Base-by-base conservation (phyloP, 2,113 vertebrate species). In the Callocephalon fimbriatum region DNA sequence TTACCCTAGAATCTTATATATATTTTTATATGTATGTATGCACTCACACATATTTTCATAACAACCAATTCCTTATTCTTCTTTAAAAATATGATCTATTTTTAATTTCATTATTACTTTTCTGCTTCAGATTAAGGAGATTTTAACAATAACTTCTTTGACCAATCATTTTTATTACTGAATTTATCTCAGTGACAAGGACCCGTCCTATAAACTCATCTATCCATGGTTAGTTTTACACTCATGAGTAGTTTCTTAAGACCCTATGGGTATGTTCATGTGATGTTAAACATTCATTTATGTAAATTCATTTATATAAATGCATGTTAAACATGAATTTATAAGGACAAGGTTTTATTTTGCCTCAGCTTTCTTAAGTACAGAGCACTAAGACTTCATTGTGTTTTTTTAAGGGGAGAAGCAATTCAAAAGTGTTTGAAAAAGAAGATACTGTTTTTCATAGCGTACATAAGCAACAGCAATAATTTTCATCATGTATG, bases 371-470 rank as follows among this genome's bases (percentile, higher is more conserved):
- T 80, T 90, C 86, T 86, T 56, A 78, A 84, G 37, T 11, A 22
- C 19, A 56, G 75, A 78, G 83, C 51, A 88, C 92, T 92, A 51
- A 84, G 88, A 22, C 54, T 87, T 92, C 68, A 72, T 72, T 97
- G 72, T 95, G 58, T 56, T 85, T 47, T 68, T 92, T 86, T 72
- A 61, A 92, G 56, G 76, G 83, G 8, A 92, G 79, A 86, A 95
- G 93, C 92, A 94, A 93, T 92, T 93, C 32, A 40, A 63, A 96
- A 91, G 61, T 92, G 86, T 93, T 92, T 75, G 65, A 83, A 92
- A 94, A 95, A 81, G 70, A 82, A 71, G 35, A 89, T 90, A 92
- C 81, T 95, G 88, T 37, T 93, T 93, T 72, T 81, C 54, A 72
- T 38, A 48, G 72, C 47, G 42, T 93, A 77, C 37, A 42, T 77